A percentile compares a stretch with the other conserved stretches of the same genome.
phyloP scores from a whole-genome alignment of 1,140 invertebrate species.

The Plodia interpunctella region DNA sequence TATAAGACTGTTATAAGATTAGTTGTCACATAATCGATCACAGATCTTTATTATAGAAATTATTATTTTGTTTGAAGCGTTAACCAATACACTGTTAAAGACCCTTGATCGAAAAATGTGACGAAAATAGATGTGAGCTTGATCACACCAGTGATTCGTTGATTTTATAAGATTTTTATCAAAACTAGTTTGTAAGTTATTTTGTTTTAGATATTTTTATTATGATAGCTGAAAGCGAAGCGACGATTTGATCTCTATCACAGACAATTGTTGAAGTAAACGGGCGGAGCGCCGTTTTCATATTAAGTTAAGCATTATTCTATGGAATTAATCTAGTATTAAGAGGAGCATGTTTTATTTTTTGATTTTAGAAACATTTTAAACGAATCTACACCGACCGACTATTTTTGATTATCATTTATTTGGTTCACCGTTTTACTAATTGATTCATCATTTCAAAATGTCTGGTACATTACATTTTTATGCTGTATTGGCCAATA shows the following conservation, averaged over 20 bases:
- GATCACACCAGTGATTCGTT: slow-evolving; percentile 13
- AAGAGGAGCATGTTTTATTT: slow-evolving; percentile 68
- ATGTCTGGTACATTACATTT: slow-evolving; percentile 23
- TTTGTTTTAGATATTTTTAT: slow-evolving; percentile 37
- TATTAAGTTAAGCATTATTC: slow-evolving; percentile 31
- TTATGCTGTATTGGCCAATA: slow-evolving; percentile 27
- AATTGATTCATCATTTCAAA: slow-evolving; percentile 54
- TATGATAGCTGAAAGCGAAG: slow-evolving; percentile 64
- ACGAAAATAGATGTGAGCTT: slow-evolving; percentile 6
- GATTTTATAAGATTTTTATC: slow-evolving; percentile 35
- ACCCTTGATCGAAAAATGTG: slow-evolving; percentile 2
- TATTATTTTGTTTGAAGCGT: background rate
- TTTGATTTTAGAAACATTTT: slow-evolving; percentile 52
- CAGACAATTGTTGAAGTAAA: slow-evolving; percentile 72
- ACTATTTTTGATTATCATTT: slow-evolving; percentile 29
- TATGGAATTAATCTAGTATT: slow-evolving; percentile 38
- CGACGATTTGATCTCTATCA: slow-evolving; percentile 59
- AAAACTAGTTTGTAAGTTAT: slow-evolving; percentile 29
- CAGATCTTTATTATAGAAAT: background rate
- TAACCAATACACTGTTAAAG: background rate
- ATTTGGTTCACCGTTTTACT: slow-evolving; percentile 42
- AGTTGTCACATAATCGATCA: background rate
- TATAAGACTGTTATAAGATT: background rate
- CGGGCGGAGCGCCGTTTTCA: slow-evolving; percentile 32
- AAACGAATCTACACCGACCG: slow-evolving; percentile 21